A percentile compares a stretch with the other conserved stretches of the same genome.
Conservation (phyloP, 2,888 invertebrate genomes). For the Drosophila barbarae region DNA sequence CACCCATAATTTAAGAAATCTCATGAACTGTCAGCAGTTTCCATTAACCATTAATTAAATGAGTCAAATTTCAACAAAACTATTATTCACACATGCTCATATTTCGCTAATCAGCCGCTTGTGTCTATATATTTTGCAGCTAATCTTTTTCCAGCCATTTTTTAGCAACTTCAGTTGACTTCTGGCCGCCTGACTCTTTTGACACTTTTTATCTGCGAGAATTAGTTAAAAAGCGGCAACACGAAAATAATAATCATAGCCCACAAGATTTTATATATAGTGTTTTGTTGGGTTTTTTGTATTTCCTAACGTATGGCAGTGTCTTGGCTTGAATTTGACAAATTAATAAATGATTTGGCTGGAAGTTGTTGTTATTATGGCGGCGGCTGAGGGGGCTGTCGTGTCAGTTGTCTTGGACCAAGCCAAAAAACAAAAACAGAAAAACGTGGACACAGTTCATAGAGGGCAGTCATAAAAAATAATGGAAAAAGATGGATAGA, state of each 20-base stretch:
- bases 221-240: constrained; percentile 36
- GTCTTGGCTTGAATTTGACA: constrained; percentile 48
- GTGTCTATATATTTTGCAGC: constrained; percentile 8
- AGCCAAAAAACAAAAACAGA: constrained; percentile 14
- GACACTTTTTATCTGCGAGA: constrained; percentile 50
- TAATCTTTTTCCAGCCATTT: constrained; percentile 31
- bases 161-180: constrained; percentile 36
- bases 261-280: constrained; percentile 10
- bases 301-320: constrained; percentile 46
- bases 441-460: constrained; percentile 48
- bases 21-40: constrained; percentile 29
- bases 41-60: constrained; percentile 34
- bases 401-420: constrained; percentile 33
- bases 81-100: constrained; percentile 34
- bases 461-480: constrained; percentile 46
- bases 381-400: constrained; percentile 28
- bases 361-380: constrained; percentile 29
- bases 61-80: constrained; percentile 29
- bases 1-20: background rate
- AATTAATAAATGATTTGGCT: constrained; percentile 44
- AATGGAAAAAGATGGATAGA: constrained; percentile 20
- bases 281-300: constrained; percentile 2
- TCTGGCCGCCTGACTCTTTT: constrained; percentile 48
- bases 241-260: constrained; percentile 28
- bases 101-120: constrained; percentile 26